phyloP scores from a whole-genome alignment of 2,888 invertebrate species.

The Netelia virgata region DNA sequence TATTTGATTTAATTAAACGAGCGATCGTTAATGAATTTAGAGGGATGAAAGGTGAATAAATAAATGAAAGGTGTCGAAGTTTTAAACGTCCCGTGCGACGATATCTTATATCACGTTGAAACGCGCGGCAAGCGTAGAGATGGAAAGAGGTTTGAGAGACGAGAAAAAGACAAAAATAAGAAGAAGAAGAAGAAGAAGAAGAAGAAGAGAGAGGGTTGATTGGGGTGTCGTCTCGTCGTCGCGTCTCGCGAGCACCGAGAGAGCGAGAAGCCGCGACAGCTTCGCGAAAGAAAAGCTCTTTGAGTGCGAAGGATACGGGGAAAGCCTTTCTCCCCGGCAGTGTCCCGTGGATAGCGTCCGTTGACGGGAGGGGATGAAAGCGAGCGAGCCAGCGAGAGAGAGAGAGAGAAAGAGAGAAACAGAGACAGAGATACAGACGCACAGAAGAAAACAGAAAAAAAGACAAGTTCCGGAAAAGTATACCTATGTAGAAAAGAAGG shows the following conservation, averaged over 20 bases:
- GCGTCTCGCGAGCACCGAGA: slow-evolving; percentile 24
- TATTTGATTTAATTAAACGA: too few relatives aligned
- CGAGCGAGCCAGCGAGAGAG: neutral
- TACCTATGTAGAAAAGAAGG: slow-evolving; percentile 13
- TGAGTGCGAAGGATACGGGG: slow-evolving; percentile 73
- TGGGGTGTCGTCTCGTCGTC: slow-evolving; percentile 41
- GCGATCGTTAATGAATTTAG: too few relatives aligned
- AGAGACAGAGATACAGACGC: slow-evolving; percentile 3
- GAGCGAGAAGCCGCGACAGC: slow-evolving; percentile 70
- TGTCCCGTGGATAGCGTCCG: slow-evolving; percentile 51
- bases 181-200: slow-evolving; percentile 15
- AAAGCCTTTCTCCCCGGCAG: slow-evolving; percentile 13
- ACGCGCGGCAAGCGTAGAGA: too few relatives aligned
- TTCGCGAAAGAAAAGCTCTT: slow-evolving; percentile 78
- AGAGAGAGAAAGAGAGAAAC: slow-evolving; percentile 22
- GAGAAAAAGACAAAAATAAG: slow-evolving; percentile 7
- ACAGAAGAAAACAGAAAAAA: slow-evolving; percentile 41
- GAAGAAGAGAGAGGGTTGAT: slow-evolving; percentile 7
- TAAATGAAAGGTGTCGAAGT: too few relatives aligned
- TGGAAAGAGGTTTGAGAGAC: too few relatives aligned
- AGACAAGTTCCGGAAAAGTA: slow-evolving; percentile 22
- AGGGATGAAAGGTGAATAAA: too few relatives aligned
- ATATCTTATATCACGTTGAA: slow-evolving; percentile 4
- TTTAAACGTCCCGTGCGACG: neutral
- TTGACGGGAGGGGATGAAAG: slow-evolving; percentile 11